Base-by-base conservation (phyloP, 2,797 vertebrate species). In the Thunnus albacares region DNA sequence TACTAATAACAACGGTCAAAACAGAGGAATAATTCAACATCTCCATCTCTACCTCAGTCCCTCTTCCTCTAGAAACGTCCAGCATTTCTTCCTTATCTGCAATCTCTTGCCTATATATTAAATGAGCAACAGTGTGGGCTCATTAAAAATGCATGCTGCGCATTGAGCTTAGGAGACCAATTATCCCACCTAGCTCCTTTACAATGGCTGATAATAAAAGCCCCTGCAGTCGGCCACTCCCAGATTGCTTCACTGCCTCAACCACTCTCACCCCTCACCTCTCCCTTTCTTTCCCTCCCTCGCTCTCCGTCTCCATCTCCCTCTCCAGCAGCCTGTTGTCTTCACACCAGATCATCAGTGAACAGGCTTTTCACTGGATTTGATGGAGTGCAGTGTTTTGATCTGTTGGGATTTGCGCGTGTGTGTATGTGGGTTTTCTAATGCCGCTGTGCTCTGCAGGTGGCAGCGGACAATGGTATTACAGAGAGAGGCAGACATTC, bases 111-210 rank as follows among this genome's bases (percentile, higher is more conserved):
- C 83, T 89, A 79, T 90, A 85, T 87, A 86, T 88, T 84, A 91
- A 92, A 92, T 88, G 76, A 92, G 89, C 91, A 92, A 92, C 90
- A 88, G 87, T 79, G 88, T 82, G 78, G 76, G 71, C 90, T 93
- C 88, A 93, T 95, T 93, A 94, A 95, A 95, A 89, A 95, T 95
- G 89, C 92, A 95, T 93, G 91, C 90, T 89, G 87, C 81, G 87
- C 90, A 92, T 91, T 91, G 94, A 93, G 92, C 91, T 89, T 89
- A 88, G 89, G 91, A 91, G 92, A 92, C 93, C 93, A 95, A 94
- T 95, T 94, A 94, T 90, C 91, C 87, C 88, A 88, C 91, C 84
- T 91, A 82, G 84, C 88, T 90, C 83, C 83, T 93, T 91, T 90
- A 90, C 91, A 88, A 89, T 91, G 79, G 82, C 81, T 78, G 63